phyloP scores from a whole-genome alignment of 2,113 vertebrate species.

The Willisornis vidua region DNA sequence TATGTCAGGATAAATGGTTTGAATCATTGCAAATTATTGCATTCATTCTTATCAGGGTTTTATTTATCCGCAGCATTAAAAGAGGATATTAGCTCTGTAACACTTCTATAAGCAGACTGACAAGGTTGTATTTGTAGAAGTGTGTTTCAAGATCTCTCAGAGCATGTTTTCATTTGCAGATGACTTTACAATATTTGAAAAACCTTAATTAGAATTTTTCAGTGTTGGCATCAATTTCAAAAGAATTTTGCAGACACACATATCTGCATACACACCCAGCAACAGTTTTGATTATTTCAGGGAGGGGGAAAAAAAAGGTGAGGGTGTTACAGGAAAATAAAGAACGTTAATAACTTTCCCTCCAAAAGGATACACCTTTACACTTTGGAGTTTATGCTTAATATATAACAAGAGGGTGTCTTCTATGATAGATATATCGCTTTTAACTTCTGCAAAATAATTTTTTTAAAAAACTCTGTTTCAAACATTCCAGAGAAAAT shows the following conservation, averaged over 20 bases:
- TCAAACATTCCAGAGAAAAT: not conserved
- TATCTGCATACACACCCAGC: fast-evolving
- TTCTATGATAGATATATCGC: not conserved
- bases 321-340: not conserved
- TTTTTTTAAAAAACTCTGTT: not conserved
- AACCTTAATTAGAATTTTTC: not conserved
- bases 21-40: not conserved
- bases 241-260: not conserved
- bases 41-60: not conserved
- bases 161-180: not conserved
- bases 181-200: not conserved
- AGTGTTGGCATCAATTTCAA: not conserved
- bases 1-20: not conserved
- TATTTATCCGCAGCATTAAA: not conserved
- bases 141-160: not conserved
- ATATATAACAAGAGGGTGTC: fast-evolving
- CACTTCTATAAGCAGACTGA: not conserved
- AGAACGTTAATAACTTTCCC: not conserved
- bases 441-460: not conserved
- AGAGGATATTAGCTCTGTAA: not conserved
- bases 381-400: not conserved
- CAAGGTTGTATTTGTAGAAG: not conserved
- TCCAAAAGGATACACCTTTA: not conserved
- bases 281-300: not conserved
- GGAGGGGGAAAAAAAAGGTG: not conserved